Evolutionary conservation across 1,140 invertebrate genomes (phyloP).

Genomic region (Teleogryllus occipitalis): DNA sequence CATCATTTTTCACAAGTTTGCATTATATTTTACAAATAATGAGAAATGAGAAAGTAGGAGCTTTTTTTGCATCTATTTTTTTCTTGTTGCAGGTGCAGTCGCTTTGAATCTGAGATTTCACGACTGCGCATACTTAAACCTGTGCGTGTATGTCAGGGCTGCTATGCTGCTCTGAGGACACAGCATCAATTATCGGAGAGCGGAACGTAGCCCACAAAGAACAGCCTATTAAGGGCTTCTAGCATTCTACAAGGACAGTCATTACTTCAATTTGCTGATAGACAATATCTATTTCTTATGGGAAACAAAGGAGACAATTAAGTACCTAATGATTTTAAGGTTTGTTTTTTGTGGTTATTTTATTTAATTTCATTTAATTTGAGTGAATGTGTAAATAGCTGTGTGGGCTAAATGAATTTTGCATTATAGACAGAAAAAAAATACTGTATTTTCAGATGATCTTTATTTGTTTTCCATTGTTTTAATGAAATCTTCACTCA

Average conservation of each 20-base stretch:
- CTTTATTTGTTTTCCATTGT: no score
- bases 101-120: constrained; percentile 90
- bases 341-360: no score
- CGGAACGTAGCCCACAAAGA: constrained; percentile 9
- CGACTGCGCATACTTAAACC: constrained; percentile 82
- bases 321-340: not conserved
- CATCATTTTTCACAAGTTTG: no score
- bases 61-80: not conserved
- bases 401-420: no score
- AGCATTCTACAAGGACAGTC: not conserved
- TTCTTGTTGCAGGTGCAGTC: constrained; percentile 60
- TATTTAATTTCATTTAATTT: no score
- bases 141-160: constrained; percentile 83
- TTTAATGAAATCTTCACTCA: no score
- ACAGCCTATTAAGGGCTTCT: not conserved
- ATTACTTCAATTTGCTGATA: not conserved
- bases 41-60: no score
- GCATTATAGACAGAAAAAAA: no score
- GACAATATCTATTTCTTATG: not conserved
- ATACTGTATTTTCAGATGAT: no score
- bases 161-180: constrained; percentile 48
- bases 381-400: no score
- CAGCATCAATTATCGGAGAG: constrained; percentile 18
- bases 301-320: not conserved
- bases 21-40: no score